phyloP scores from a whole-genome alignment of 64 coral and sea anemone species.

The Pocillopora verrucosa region DNA sequence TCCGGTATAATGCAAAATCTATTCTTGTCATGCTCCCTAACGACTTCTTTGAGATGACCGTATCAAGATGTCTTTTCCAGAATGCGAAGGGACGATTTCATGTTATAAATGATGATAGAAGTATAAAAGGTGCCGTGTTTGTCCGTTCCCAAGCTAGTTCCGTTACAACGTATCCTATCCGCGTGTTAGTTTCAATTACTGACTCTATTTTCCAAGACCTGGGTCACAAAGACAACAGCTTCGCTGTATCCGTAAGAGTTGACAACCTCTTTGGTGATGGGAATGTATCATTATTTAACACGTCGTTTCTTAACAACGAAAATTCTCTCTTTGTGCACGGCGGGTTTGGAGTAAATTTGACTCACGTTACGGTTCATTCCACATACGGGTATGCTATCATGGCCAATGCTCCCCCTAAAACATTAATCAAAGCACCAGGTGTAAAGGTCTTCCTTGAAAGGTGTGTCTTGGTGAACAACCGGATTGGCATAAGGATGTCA shows the following conservation, averaged over 20 bases:
- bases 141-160: background rate
- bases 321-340: background rate
- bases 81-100: background rate
- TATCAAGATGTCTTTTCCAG: background rate
- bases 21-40: background rate
- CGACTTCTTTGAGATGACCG: background rate
- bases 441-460: background rate
- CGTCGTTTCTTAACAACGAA: background rate
- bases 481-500: background rate
- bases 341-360: background rate
- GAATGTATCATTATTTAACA: background rate
- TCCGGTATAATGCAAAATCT: background rate
- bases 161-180: background rate
- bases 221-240: background rate
- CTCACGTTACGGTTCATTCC: background rate
- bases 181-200: background rate
- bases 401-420: background rate
- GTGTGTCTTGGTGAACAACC: background rate
- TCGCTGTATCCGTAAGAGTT: background rate
- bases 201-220: background rate
- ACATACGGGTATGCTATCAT: constrained; percentile 3
- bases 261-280: background rate
- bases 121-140: background rate
- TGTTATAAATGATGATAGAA: background rate
- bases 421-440: background rate